Evolutionary conservation across 2,797 vertebrate species (phyloP), one percentile per base, ranked within the genome.

Genomic region (Typhlichthys subterraneus): DNA sequence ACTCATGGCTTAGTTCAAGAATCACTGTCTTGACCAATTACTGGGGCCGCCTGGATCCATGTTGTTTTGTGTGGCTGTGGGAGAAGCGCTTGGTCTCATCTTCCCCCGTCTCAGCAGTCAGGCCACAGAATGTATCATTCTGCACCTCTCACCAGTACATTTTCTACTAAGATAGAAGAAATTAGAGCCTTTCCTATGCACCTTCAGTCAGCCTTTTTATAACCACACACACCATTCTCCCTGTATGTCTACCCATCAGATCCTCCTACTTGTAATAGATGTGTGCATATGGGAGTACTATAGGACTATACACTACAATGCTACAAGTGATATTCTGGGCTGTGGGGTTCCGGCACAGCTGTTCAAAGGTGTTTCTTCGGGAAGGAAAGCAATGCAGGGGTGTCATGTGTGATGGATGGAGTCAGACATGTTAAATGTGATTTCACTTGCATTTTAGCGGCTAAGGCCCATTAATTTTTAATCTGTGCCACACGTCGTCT

Each of bases 401-500:
- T 46, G 33, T 38, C 45, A 29, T 47, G 65, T 54, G 38, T 57
- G 69, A 59, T 46, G 45, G 59, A 52, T 13, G 59, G 63, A 66
- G 57, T 31, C 64, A 70, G 63, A 81, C 64, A 77, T 80, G 61
- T 61, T 65, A 66, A 53, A 56, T 74, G 31, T 58, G 17, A 77
- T 62, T 59, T 67, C 19, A 59, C 83, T 80, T 73, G 73, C 12
- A 59, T 63, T 85, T 76, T 51, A 64, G 46, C 10, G 45, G 75
- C 65, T 63, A 65, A 80, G 67, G 15, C 53, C 42, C 67, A 85
- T 84, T 79, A 77, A 88, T 82, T 87, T 83, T 59, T 80, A 59
- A 78, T 85, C 72, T 59, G 55, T 31, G 14, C 56, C 53, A n/a
- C 67, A 45, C 58, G 71, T 65, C 80, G 75, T 61, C 69, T 76